Percentiles rank a stretch among this genome's conserved stretches.
These are phyloP conservation scores for Tangara arthus DNA, from an alignment of 2,797 vertebrate genomes.

Conservation along the genomic window DNA sequence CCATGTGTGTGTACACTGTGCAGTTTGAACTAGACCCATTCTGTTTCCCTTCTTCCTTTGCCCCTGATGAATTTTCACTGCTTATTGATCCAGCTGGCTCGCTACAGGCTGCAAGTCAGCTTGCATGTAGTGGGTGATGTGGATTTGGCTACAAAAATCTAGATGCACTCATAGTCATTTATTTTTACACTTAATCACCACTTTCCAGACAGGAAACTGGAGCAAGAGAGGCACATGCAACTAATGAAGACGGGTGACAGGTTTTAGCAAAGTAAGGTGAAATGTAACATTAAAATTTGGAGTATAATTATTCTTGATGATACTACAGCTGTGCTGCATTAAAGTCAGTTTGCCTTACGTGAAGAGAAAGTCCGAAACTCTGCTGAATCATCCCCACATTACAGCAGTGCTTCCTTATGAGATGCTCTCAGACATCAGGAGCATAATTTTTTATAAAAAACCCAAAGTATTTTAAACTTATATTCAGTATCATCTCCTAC, in stretches of 20 bases:
- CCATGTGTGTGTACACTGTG: neutral
- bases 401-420: neutral
- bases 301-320: neutral
- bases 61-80: neutral
- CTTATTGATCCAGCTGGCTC: neutral
- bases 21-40: neutral
- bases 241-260: neutral
- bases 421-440: neutral
- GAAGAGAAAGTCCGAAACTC: neutral
- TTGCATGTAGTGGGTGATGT: neutral
- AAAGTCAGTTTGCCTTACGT: neutral
- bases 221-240: neutral
- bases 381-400: neutral
- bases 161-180: neutral
- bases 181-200: neutral
- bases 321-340: neutral
- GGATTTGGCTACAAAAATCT: neutral
- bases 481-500: neutral
- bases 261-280: neutral
- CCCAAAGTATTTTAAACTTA: neutral
- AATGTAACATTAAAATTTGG: neutral
- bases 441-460: neutral
- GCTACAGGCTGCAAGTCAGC: neutral
- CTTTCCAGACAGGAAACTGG: neutral
- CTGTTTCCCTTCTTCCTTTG: neutral